phyloP scores from a whole-genome alignment of 2,113 vertebrate genomes.

The Pheucticus melanocephalus region DNA sequence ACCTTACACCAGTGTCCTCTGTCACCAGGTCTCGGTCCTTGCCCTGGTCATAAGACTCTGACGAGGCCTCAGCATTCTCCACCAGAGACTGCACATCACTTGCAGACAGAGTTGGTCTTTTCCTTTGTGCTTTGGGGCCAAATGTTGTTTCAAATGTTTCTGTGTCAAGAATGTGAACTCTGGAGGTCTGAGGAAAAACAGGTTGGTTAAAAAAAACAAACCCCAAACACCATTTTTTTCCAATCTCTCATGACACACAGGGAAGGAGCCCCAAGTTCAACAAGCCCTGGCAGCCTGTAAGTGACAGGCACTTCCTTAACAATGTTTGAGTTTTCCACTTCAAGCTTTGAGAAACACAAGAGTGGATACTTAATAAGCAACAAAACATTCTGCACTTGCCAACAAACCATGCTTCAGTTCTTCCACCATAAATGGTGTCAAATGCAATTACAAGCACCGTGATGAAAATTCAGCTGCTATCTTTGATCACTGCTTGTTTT shows the following conservation, averaged over 20 bases:
- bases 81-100: conserved; percentile 87
- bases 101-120: conserved; percentile 83
- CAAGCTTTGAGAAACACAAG: conserved; percentile 20
- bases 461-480: conserved; percentile 61
- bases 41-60: conserved; percentile 76
- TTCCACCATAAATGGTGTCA: conserved; percentile 47
- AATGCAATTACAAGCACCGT: conserved; percentile 19
- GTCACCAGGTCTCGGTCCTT: conserved; percentile 89
- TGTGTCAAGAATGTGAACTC: conserved; percentile 96
- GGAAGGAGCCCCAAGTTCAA: neutral
- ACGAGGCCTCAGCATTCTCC: conserved; percentile 81
- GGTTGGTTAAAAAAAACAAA: neutral
- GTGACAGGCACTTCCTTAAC: neutral
- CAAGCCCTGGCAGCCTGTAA: neutral
- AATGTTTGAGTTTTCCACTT: conserved; percentile 9
- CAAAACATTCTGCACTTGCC: conserved; percentile 20
- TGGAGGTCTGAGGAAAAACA: conserved; percentile 81
- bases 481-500: conserved; percentile 65
- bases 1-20: conserved; percentile 93
- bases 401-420: conserved; percentile 47
- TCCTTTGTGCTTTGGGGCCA: conserved; percentile 93
- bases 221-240: neutral
- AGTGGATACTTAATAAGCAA: conserved; percentile 46
- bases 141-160: conserved; percentile 94
- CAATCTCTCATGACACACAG: neutral